phyloP scores from a whole-genome alignment of 2,797 vertebrate species.

The Leucoraja ocellata region DNA sequence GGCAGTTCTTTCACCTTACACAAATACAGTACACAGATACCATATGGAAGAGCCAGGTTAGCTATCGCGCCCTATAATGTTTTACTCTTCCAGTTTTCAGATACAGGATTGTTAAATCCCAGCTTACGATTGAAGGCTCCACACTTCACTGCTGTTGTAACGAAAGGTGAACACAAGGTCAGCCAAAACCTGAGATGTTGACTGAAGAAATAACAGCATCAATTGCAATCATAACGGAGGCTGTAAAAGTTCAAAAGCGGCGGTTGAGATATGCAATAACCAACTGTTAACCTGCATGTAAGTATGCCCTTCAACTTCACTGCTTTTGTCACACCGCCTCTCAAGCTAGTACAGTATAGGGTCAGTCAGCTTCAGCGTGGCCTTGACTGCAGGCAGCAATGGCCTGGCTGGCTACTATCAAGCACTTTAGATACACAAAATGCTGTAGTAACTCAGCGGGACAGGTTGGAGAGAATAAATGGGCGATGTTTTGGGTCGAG shows the following conservation, averaged over 20 bases:
- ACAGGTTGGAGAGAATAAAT: too few species aligned
- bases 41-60: too few species aligned
- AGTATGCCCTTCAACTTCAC: background rate
- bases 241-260: constrained; percentile 35
- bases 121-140: background rate
- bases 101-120: background rate
- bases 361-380: too few species aligned
- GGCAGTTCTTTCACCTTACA: background rate
- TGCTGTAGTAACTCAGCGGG: too few species aligned
- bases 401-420: background rate
- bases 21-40: too few species aligned
- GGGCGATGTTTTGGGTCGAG: too few species aligned
- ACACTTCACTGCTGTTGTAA: background rate
- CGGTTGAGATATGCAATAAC: background rate
- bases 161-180: constrained; percentile 22
- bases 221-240: background rate
- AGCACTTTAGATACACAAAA: too few species aligned
- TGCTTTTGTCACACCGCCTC: background rate
- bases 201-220: background rate
- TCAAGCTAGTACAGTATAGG: background rate
- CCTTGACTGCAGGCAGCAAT: background rate
- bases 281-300: background rate
- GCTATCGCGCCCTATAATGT: background rate
- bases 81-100: background rate
- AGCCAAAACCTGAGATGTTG: background rate